These are phyloP conservation scores for Tauraco hartlaubi DNA, from an alignment of 2,797 vertebrate species.

Conservation along the genomic window DNA sequence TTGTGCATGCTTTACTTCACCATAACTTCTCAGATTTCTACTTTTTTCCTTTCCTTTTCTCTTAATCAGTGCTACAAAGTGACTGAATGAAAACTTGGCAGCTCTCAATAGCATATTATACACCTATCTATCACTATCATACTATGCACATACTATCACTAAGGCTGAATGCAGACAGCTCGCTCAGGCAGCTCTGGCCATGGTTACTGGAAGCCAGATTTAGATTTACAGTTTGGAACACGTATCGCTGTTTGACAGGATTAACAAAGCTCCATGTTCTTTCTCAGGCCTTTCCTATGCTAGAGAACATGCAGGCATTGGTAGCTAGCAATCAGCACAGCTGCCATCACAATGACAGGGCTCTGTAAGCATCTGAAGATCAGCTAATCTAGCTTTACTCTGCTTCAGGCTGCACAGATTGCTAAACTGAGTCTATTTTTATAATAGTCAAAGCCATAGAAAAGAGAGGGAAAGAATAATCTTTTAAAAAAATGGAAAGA, in stretches of 20 bases:
- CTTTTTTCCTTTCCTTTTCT: background rate
- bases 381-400: background rate
- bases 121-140: too few species aligned
- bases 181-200: background rate
- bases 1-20: background rate
- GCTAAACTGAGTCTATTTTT: background rate
- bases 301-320: background rate
- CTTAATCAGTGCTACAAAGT: background rate
- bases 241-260: background rate
- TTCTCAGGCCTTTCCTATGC: background rate
- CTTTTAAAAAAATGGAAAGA: background rate
- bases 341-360: background rate
- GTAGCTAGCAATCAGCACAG: background rate
- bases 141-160: background rate
- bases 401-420: background rate
- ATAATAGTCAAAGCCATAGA: background rate
- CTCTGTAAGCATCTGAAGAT: background rate
- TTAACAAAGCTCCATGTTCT: background rate
- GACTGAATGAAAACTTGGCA: background rate
- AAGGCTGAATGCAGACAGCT: background rate
- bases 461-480: background rate
- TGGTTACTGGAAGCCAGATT: background rate
- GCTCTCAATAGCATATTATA: background rate
- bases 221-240: background rate
- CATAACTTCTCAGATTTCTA: background rate